A percentile compares a stretch with the other conserved stretches of the same genome.
Evolutionary conservation across 2,888 invertebrate genomes (phyloP).

Genomic region (Fragum fragum): DNA sequence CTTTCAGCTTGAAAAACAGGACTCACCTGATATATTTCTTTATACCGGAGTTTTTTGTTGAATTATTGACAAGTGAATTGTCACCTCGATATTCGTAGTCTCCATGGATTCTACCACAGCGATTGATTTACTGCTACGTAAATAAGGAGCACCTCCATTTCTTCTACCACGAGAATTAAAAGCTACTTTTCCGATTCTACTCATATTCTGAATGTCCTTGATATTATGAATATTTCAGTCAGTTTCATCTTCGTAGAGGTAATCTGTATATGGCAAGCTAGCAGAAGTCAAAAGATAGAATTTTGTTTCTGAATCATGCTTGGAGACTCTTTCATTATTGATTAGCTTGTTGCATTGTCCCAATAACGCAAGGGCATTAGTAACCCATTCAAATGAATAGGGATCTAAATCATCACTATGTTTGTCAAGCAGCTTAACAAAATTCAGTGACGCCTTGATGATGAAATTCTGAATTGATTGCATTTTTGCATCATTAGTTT

Average conservation of each 20-base stretch:
- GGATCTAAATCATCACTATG: conserved; percentile 4
- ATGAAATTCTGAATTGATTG: conserved; percentile 28
- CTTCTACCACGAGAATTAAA: too few species aligned
- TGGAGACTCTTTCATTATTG: conserved; percentile 32
- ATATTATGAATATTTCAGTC: conserved; percentile 50
- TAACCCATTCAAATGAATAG: conserved; percentile 31
- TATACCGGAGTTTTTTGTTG: background rate
- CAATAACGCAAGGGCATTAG: conserved; percentile 43
- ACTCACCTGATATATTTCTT: conserved; percentile 24
- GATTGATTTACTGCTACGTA: background rate
- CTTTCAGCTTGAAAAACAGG: conserved; percentile 15
- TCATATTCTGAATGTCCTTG: conserved; percentile 43
- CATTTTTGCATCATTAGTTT: conserved; percentile 41
- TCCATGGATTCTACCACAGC: too few species aligned
- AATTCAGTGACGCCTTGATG: conserved; percentile 27
- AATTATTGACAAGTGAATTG: too few species aligned
- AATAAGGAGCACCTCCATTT: too few species aligned
- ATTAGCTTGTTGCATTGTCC: conserved; percentile 33
- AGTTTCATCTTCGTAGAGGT: conserved; percentile 48
- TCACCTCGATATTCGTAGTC: too few species aligned
- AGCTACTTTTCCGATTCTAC: too few species aligned
- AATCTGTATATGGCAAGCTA: too few species aligned
- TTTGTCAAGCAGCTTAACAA: conserved; percentile 37
- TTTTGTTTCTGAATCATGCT: background rate
- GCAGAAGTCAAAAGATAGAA: conserved; percentile 15